These are phyloP conservation scores for Thalassophryne amazonica DNA, from an alignment of 2,797 vertebrate genomes.

Conservation along the genomic window DNA sequence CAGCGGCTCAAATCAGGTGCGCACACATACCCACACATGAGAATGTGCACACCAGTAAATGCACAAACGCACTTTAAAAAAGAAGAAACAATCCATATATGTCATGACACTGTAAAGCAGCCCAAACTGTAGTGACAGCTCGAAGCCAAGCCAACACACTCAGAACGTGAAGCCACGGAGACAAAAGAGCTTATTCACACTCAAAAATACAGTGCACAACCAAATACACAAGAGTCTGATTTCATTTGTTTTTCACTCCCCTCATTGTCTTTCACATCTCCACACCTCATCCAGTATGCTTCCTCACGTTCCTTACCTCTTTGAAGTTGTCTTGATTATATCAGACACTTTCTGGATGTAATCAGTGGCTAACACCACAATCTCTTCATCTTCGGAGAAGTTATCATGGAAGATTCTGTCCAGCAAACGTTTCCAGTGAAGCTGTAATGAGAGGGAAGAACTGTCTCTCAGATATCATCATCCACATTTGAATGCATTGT, in stretches of 20 bases:
- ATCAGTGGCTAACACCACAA: constrained; percentile 90
- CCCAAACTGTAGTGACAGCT: constrained; percentile 21
- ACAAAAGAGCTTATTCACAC: constrained; percentile 54
- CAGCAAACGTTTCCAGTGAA: constrained; percentile 93
- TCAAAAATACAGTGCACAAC: constrained; percentile 43
- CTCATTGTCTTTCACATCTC: background rate
- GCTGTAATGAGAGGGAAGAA: constrained; percentile 69
- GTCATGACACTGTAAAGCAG: constrained; percentile 33
- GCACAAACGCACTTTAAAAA: constrained; percentile 33
- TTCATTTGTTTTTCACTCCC: constrained; percentile 45
- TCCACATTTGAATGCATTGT: too few relatives aligned
- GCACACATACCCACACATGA: constrained; percentile 7
- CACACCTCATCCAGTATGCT: background rate
- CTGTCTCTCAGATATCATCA: too few relatives aligned
- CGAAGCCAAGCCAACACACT: constrained; percentile 10
- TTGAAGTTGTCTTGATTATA: constrained; percentile 89
- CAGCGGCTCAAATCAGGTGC: constrained; percentile 42
- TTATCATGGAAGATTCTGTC: constrained; percentile 91
- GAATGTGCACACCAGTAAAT: constrained; percentile 30
- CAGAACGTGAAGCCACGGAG: constrained; percentile 28
- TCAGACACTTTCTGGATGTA: constrained; percentile 94
- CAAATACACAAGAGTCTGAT: constrained; percentile 55
- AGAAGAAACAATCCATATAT: constrained; percentile 47
- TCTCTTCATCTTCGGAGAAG: constrained; percentile 92
- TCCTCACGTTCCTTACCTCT: constrained; percentile 75